Evolutionary conservation across 2,888 invertebrate genomes (phyloP).

Genomic region (Sphaeridia pumilis): DNA sequence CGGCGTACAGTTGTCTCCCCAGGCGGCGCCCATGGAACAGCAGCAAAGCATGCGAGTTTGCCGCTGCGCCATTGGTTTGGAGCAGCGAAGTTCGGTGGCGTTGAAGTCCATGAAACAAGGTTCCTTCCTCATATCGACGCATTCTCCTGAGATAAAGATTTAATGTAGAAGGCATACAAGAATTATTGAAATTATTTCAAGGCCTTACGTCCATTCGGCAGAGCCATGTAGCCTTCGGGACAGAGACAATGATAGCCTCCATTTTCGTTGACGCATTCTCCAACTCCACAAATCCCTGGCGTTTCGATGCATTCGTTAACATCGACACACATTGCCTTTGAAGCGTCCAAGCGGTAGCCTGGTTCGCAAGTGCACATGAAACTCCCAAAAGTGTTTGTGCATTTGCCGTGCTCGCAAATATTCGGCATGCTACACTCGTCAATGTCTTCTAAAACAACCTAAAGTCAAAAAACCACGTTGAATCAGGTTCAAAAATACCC

Average conservation of each 20-base stretch:
- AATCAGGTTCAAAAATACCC: no score
- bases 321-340: slow-evolving; percentile 53
- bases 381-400: slow-evolving; percentile 78
- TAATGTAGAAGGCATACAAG: no score
- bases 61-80: slow-evolving; percentile 58
- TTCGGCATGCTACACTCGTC: slow-evolving; percentile 71
- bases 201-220: slow-evolving; percentile 67
- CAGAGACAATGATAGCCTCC: slow-evolving; percentile 74
- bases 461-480: no score
- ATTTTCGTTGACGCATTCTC: slow-evolving; percentile 67
- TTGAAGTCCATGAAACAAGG: slow-evolving; percentile 62
- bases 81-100: slow-evolving; percentile 49
- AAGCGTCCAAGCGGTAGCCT: slow-evolving; percentile 57
- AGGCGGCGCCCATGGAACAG: slow-evolving; percentile 69
- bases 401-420: slow-evolving; percentile 69
- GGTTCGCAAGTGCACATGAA: slow-evolving; percentile 66
- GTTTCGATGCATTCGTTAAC: slow-evolving; percentile 56
- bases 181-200: no score
- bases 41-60: slow-evolving; percentile 70
- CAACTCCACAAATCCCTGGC: slow-evolving; percentile 58
- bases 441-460: slow-evolving; percentile 70
- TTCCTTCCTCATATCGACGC: slow-evolving; percentile 70
- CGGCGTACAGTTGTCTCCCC: slow-evolving; percentile 66
- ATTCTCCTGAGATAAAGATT: slow-evolving; percentile 57
- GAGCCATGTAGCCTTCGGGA: slow-evolving; percentile 67